Evolutionary conservation across 2,888 invertebrate genomes (phyloP).

Genomic region (Nomada ferruginata): DNA sequence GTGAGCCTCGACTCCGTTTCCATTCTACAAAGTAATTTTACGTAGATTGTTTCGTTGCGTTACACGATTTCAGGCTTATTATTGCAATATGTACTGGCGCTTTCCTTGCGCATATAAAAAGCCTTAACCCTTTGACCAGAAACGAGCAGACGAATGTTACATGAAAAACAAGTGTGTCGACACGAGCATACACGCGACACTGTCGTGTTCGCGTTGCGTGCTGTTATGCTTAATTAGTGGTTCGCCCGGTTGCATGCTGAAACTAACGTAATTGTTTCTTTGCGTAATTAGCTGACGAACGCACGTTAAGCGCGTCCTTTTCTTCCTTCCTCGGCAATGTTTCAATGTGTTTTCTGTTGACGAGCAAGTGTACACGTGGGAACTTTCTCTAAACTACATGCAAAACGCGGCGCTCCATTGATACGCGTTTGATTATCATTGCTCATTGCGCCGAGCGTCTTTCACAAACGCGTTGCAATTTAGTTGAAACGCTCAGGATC

Average conservation of each 20-base stretch:
- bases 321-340: slow-evolving; percentile 28
- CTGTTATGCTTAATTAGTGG: slow-evolving; percentile 58
- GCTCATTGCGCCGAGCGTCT: neutral
- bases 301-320: slow-evolving; percentile 24
- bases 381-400: too few species aligned
- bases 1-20: slow-evolving; percentile 45
- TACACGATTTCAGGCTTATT: neutral
- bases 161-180: slow-evolving; percentile 32
- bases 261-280: slow-evolving; percentile 55
- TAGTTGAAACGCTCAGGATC: slow-evolving; percentile 17
- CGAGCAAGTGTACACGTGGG: neutral
- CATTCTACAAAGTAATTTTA: slow-evolving; percentile 19
- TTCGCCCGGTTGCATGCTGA: slow-evolving; percentile 36
- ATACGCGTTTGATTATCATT: neutral
- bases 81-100: neutral
- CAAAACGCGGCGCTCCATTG: neutral
- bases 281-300: slow-evolving; percentile 47
- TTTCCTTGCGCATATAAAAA: neutral
- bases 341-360: neutral
- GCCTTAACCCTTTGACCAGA: slow-evolving; percentile 10
- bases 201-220: slow-evolving; percentile 48
- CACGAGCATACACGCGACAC: slow-evolving; percentile 1
- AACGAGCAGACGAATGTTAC: slow-evolving; percentile 23
- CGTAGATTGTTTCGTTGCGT: slow-evolving; percentile 21
- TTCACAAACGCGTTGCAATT: slow-evolving; percentile 11